Evolutionary conservation across 2,888 invertebrate species (phyloP).

Genomic region (Ommatoiulus sabulosus): DNA sequence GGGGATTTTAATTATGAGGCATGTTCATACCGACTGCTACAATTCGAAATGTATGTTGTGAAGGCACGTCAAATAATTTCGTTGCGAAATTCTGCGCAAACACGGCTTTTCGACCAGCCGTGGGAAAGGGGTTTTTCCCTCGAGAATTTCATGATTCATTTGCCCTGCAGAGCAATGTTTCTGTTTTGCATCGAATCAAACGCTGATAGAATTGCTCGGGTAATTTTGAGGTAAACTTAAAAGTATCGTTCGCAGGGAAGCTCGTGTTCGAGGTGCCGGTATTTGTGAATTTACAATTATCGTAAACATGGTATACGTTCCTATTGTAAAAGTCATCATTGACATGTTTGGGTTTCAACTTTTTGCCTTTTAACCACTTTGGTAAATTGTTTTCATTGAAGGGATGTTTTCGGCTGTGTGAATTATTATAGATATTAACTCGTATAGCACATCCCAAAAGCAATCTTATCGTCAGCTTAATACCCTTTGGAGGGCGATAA

Average conservation of each 20-base stretch:
- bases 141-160: constrained; percentile 21
- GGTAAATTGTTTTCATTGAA: not conserved
- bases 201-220: not conserved
- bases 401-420: not conserved
- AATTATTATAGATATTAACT: not conserved
- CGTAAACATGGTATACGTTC: not conserved
- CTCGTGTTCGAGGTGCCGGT: not conserved
- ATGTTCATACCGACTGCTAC: constrained; percentile 33
- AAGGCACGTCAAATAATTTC: constrained; percentile 15
- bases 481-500: not conserved
- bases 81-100: constrained; percentile 32
- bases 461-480: not conserved
- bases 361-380: not conserved
- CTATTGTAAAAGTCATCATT: not conserved
- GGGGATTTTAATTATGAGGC: constrained; percentile 41
- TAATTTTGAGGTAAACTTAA: not conserved
- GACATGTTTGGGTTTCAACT: not conserved
- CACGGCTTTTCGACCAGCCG: not conserved
- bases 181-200: not conserved
- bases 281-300: too few species aligned
- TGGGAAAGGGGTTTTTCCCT: constrained; percentile 31
- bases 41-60: constrained; percentile 31
- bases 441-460: not conserved
- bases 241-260: not conserved
- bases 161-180: not conserved